Percentiles rank a stretch among this genome's conserved stretches.
These are phyloP conservation scores for Urosaurus nigricauda DNA, from an alignment of 2,797 vertebrate genomes.

Conservation along the genomic window DNA sequence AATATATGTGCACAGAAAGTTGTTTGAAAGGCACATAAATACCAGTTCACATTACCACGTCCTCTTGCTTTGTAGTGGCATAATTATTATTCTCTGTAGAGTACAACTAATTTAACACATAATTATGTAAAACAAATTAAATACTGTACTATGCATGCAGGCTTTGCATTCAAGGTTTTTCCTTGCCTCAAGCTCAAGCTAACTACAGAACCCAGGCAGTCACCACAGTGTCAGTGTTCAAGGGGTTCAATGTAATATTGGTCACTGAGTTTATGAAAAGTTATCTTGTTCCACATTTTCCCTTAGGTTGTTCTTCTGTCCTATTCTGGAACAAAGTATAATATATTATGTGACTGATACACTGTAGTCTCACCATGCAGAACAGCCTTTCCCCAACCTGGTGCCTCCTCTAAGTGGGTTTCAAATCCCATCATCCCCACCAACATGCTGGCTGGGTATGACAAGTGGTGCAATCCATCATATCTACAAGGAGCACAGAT, in stretches of 20 bases:
- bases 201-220: not conserved
- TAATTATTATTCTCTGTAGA: constrained; percentile 25
- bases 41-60: constrained; percentile 7
- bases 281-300: not conserved
- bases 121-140: constrained; percentile 32
- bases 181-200: constrained; percentile 9
- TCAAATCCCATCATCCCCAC: not conserved
- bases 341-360: not conserved
- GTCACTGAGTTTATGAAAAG: not conserved
- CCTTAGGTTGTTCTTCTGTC: not conserved
- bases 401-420: not conserved
- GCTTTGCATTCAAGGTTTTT: constrained; percentile 12
- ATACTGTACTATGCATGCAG: not conserved
- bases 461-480: not conserved
- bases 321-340: not conserved
- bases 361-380: not conserved
- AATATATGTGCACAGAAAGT: not conserved
- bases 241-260: not conserved
- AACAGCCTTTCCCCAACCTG: not conserved
- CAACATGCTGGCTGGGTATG: not conserved
- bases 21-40: constrained; percentile 27
- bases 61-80: constrained; percentile 31
- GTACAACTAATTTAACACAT: constrained; percentile 29
- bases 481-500: no score
- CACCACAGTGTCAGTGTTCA: not conserved